These are phyloP conservation scores for Porites lobata DNA, from an alignment of 92 coral and sea anemone genomes.

Conservation along the genomic window DNA sequence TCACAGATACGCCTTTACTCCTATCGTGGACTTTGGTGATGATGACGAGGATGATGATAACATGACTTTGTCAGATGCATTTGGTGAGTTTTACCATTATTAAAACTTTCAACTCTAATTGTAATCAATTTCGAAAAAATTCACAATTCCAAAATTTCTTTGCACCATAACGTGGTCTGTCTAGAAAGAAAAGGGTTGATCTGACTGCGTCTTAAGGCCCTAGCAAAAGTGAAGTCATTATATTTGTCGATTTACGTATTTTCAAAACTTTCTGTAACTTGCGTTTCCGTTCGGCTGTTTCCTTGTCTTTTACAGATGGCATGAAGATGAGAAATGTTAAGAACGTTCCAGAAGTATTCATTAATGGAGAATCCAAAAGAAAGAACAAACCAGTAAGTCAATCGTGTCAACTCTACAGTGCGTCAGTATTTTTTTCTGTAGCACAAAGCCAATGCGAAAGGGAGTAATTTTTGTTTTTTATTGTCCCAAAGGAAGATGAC, in stretches of 20 bases:
- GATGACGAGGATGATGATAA: slow-evolving; percentile 98
- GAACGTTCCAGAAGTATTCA: slow-evolving; percentile 76
- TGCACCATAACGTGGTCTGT: too few species aligned
- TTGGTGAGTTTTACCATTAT: slow-evolving; percentile 60
- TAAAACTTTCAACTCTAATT: not conserved
- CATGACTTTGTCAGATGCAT: slow-evolving; percentile 94
- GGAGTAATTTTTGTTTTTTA: not conserved
- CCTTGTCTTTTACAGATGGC: slow-evolving; percentile 76
- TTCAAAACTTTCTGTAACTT: too few species aligned
- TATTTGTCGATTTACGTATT: too few species aligned
- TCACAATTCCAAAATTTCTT: too few species aligned
- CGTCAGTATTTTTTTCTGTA: not conserved
- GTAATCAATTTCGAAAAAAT: too few species aligned
- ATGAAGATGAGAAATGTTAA: slow-evolving; percentile 94
- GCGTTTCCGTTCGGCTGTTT: too few species aligned
- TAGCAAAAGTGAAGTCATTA: too few species aligned
- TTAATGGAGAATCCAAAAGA: slow-evolving; percentile 78
- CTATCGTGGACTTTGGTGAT: slow-evolving; percentile 86
- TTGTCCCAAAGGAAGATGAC: slow-evolving; percentile 86
- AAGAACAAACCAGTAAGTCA: slow-evolving; percentile 17
- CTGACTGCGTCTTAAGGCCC: too few species aligned
- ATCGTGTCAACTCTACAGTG: not conserved
- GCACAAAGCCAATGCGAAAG: not conserved
- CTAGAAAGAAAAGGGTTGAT: too few species aligned
- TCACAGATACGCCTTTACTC: slow-evolving; percentile 94